A percentile compares a stretch with the other conserved stretches of the same genome.
phyloP scores from a whole-genome alignment of 2,888 invertebrate genomes.

The Apantesis nais region DNA sequence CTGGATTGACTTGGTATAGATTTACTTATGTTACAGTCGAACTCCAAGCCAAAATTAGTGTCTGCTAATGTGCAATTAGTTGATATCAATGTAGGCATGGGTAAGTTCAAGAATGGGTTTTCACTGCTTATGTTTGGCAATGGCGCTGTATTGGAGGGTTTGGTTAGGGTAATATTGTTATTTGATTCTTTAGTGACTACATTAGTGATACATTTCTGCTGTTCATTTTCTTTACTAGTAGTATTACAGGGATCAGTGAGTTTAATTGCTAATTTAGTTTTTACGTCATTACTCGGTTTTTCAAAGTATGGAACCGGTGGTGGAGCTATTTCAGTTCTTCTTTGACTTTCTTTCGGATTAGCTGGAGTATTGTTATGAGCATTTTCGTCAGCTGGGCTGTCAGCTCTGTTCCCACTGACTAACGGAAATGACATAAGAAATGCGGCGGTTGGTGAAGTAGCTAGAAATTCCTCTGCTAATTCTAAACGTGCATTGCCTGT shows the following conservation, averaged over 20 bases:
- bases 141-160: constrained; percentile 53
- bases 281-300: constrained; percentile 56
- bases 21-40: constrained; percentile 75
- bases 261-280: constrained; percentile 55
- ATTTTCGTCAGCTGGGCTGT: constrained; percentile 77
- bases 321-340: constrained; percentile 55
- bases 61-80: constrained; percentile 68
- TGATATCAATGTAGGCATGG: constrained; percentile 71
- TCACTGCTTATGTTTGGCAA: constrained; percentile 61
- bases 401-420: constrained; percentile 86
- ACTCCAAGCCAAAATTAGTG: constrained; percentile 70
- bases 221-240: constrained; percentile 57
- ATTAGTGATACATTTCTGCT: constrained; percentile 60
- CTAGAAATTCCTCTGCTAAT: constrained; percentile 82
- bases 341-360: constrained; percentile 58
- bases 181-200: constrained; percentile 53
- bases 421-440: constrained; percentile 91
- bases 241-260: constrained; percentile 36
- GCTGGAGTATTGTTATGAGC: constrained; percentile 51
- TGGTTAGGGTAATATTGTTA: constrained; percentile 37
- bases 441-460: constrained; percentile 90
- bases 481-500: constrained; percentile 86
- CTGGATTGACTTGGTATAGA: constrained; percentile 63
- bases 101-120: constrained; percentile 75
- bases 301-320: constrained; percentile 60